Percentiles rank a stretch among this genome's conserved stretches.
These are phyloP conservation scores for Cephalopachus bancanus DNA, from an alignment of 2,797 vertebrate genomes.

Conservation along the genomic window DNA sequence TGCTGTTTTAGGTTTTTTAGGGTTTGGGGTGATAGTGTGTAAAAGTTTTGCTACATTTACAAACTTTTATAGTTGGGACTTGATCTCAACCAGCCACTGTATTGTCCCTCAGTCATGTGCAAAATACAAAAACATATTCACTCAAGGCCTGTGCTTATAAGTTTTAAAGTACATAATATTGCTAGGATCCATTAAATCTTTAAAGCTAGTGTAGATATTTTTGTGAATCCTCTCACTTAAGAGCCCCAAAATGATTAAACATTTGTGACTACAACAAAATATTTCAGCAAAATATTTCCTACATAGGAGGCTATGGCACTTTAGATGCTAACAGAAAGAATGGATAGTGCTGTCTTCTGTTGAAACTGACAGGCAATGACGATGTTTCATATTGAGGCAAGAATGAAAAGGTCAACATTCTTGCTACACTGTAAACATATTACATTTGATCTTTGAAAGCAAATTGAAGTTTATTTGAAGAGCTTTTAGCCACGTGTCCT, in stretches of 20 bases:
- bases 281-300: neutral
- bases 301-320: neutral
- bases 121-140: slow-evolving; percentile 42
- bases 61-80: neutral
- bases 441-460: slow-evolving; percentile 40
- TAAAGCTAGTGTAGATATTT: neutral
- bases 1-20: neutral
- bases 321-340: slow-evolving; percentile 14
- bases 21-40: neutral
- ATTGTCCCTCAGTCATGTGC: neutral
- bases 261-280: neutral
- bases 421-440: neutral
- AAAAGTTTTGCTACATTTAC: slow-evolving; percentile 44
- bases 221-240: slow-evolving; percentile 36
- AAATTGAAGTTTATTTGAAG: slow-evolving; percentile 18
- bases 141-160: neutral
- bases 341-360: neutral
- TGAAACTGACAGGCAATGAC: neutral
- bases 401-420: neutral
- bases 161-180: neutral
- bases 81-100: neutral
- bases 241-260: neutral
- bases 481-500: neutral
- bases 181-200: neutral
- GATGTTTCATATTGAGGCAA: neutral